A percentile compares a stretch with the other conserved stretches of the same genome.
Conservation (phyloP, 2,113 vertebrate genomes). For the Sciurus niger region DNA sequence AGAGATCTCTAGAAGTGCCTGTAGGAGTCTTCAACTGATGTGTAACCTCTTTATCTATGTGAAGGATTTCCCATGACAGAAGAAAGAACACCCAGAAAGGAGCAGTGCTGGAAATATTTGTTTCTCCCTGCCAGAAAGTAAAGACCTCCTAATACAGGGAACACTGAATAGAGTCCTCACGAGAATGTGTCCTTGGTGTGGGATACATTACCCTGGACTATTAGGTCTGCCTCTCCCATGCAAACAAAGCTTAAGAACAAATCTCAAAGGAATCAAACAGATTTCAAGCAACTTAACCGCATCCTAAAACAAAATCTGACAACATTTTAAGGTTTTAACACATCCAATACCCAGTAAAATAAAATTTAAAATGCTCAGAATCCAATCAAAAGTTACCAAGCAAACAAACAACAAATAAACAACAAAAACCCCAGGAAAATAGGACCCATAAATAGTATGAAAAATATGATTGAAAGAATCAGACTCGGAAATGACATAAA, state of each 20-base stretch:
- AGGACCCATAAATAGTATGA: neutral
- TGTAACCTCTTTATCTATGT: neutral
- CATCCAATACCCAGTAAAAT: neutral
- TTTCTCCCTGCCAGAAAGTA: neutral
- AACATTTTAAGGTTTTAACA: neutral
- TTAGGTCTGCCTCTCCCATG: neutral
- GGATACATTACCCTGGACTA: neutral
- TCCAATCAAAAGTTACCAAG: neutral
- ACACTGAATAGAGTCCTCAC: neutral
- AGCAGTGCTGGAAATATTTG: neutral
- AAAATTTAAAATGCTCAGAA: conserved; percentile 9
- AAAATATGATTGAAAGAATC: neutral
- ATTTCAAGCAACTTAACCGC: neutral
- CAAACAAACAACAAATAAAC: neutral
- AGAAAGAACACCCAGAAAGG: neutral
- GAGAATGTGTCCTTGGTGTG: neutral
- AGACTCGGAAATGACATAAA: conserved; percentile 30
- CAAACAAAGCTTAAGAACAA: neutral
- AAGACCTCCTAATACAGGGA: neutral
- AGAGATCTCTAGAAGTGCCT: neutral
- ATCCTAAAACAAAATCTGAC: neutral
- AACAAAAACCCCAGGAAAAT: neutral
- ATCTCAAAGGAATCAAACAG: neutral
- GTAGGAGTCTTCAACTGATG: neutral
- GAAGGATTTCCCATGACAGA: neutral